phyloP scores from a whole-genome alignment of 2,113 vertebrate species.

The Hemiscyllium ocellatum region DNA sequence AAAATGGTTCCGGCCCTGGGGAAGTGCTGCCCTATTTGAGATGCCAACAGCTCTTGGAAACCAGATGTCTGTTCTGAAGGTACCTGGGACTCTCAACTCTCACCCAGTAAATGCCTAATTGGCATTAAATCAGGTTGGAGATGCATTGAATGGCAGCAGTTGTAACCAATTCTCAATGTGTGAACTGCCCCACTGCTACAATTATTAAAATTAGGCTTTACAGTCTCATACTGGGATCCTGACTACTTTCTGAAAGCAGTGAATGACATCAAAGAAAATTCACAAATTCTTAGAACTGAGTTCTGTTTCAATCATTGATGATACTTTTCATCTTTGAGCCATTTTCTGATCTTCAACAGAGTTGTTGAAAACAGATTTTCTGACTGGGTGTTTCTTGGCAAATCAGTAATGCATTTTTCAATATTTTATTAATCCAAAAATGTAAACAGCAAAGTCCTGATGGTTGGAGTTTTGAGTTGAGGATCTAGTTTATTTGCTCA shows the following conservation, averaged over 20 bases:
- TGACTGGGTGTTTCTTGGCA: not conserved
- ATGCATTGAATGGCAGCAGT: not conserved
- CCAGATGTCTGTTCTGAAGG: not conserved
- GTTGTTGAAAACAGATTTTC: not conserved
- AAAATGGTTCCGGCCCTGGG: too few species aligned
- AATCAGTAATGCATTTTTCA: not conserved
- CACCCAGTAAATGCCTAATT: not conserved
- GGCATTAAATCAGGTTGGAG: not conserved
- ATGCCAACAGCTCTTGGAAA: not conserved
- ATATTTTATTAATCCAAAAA: not conserved
- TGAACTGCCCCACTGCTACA: not conserved
- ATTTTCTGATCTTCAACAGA: not conserved
- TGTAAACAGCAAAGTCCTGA: not conserved
- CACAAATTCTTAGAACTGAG: not conserved
- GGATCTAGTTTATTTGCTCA: not conserved
- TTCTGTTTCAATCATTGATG: not conserved
- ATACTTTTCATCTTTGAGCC: not conserved
- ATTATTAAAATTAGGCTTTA: not conserved
- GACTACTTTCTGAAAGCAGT: not conserved
- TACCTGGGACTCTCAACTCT: not conserved
- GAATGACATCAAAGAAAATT: not conserved
- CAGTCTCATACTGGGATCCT: not conserved
- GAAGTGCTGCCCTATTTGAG: too few species aligned
- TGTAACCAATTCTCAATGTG: not conserved
- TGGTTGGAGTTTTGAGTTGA: not conserved